phyloP scores from a whole-genome alignment of 1,140 invertebrate genomes.

The Cydia strobilella region DNA sequence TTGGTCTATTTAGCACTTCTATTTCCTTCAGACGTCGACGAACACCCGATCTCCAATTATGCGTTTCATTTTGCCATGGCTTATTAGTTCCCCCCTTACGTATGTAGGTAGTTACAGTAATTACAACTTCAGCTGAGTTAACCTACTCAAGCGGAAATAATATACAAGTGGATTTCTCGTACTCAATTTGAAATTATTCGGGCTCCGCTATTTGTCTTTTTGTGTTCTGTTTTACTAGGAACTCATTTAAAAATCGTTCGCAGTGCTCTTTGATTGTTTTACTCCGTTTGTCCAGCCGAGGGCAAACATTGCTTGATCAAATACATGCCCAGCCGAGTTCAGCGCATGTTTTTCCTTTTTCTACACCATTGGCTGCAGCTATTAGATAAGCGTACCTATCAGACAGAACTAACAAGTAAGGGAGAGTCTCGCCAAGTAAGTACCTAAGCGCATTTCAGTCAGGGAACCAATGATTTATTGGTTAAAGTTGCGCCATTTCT shows the following conservation, averaged over 20 bases:
- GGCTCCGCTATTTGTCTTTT: slow-evolving; percentile 2
- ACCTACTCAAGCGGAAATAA: neutral
- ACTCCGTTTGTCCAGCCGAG: slow-evolving; percentile 22
- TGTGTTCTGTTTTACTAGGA: slow-evolving; percentile 23
- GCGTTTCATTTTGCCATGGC: slow-evolving; percentile 43
- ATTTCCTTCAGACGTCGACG: slow-evolving; percentile 59
- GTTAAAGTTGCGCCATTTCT: slow-evolving; percentile 75
- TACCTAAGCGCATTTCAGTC: slow-evolving; percentile 63
- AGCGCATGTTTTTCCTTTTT: slow-evolving; percentile 35
- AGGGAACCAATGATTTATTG: slow-evolving; percentile 75
- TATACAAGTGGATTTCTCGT: neutral
- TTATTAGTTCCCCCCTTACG: slow-evolving; percentile 28
- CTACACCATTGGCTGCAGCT: slow-evolving; percentile 54
- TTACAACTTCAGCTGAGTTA: slow-evolving; percentile 24
- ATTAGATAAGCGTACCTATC: slow-evolving; percentile 61
- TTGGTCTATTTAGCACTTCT: slow-evolving; percentile 67
- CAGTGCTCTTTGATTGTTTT: slow-evolving; percentile 24
- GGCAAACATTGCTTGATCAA: slow-evolving; percentile 29
- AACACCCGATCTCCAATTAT: slow-evolving; percentile 44
- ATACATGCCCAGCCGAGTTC: slow-evolving; percentile 12
- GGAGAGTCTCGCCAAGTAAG: slow-evolving; percentile 66
- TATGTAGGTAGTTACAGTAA: slow-evolving; percentile 25
- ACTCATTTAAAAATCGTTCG: slow-evolving; percentile 24
- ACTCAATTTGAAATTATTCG: neutral
- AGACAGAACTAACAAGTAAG: slow-evolving; percentile 62